Conservation (phyloP, 1,140 invertebrate genomes). For the Microplitis mediator region DNA sequence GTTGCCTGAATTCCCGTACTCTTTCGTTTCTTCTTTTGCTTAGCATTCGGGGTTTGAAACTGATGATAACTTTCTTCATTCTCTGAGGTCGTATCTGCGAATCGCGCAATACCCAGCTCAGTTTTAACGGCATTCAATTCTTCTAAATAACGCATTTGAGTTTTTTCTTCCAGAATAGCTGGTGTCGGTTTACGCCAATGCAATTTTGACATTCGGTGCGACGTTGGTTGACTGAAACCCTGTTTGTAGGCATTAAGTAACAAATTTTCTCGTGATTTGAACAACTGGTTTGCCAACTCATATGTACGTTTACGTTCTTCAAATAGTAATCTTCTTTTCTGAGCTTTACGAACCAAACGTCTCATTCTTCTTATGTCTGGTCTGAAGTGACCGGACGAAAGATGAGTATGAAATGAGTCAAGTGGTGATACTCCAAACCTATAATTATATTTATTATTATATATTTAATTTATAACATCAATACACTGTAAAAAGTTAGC, state of each 20-base stretch:
- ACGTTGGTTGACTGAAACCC: slow-evolving; percentile 58
- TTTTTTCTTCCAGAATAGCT: slow-evolving; percentile 56
- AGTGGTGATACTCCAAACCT: slow-evolving; percentile 56
- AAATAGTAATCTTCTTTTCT: slow-evolving; percentile 71
- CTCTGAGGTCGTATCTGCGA: slow-evolving; percentile 57
- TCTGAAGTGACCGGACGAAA: slow-evolving; percentile 69
- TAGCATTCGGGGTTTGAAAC: slow-evolving; percentile 61
- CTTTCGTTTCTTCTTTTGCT: slow-evolving; percentile 69
- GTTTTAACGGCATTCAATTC: slow-evolving; percentile 53
- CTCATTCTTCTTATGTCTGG: slow-evolving; percentile 67
- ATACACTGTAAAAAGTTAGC: too few relatives aligned
- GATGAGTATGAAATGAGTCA: slow-evolving; percentile 65
- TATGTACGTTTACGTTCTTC: slow-evolving; percentile 65
- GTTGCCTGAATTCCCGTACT: slow-evolving; percentile 67
- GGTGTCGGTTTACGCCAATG: slow-evolving; percentile 58
- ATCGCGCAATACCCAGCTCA: slow-evolving; percentile 50
- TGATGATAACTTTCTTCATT: slow-evolving; percentile 64
- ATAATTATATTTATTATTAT: slow-evolving; percentile 38
- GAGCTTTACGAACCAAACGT: slow-evolving; percentile 69
- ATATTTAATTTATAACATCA: too few relatives aligned
- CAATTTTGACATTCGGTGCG: slow-evolving; percentile 60
- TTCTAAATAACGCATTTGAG: slow-evolving; percentile 53
- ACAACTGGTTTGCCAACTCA: slow-evolving; percentile 65
- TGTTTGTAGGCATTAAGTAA: slow-evolving; percentile 65
- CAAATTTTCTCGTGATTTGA: slow-evolving; percentile 73